A percentile compares a stretch with the other conserved stretches of the same genome.
Evolutionary conservation across 2,113 vertebrate species (phyloP).

Genomic region (Zosterops hypoxanthus): DNA sequence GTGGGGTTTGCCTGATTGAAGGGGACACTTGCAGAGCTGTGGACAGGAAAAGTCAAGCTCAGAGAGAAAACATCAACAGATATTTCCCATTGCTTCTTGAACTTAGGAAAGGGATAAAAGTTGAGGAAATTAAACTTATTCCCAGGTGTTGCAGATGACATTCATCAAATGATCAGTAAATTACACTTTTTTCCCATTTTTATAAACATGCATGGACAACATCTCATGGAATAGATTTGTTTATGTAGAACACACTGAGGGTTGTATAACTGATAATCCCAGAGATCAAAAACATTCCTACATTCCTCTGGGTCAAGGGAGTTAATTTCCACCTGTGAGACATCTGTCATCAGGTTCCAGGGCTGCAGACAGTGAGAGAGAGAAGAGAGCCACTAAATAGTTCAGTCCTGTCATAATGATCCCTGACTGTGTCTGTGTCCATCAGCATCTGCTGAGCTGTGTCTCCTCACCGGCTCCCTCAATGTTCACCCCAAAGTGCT

Average conservation of each 20-base stretch:
- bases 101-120: background rate
- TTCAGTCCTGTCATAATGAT: background rate
- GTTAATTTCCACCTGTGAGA: background rate
- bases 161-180: background rate
- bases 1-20: background rate
- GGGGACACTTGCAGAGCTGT: background rate
- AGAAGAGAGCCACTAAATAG: background rate
- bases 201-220: background rate
- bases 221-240: background rate
- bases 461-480: background rate
- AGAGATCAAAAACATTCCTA: background rate
- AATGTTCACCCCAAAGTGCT: background rate
- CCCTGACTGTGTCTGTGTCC: background rate
- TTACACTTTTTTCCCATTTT: background rate
- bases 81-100: background rate
- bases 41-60: background rate
- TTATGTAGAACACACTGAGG: background rate
- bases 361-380: background rate
- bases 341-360: background rate
- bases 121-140: background rate
- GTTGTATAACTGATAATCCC: background rate
- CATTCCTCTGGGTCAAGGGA: background rate
- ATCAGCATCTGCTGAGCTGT: background rate
- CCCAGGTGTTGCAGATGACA: background rate
- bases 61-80: background rate